Base-by-base conservation (phyloP, 2,888 invertebrate genomes). In the Scaeva pyrastri region DNA sequence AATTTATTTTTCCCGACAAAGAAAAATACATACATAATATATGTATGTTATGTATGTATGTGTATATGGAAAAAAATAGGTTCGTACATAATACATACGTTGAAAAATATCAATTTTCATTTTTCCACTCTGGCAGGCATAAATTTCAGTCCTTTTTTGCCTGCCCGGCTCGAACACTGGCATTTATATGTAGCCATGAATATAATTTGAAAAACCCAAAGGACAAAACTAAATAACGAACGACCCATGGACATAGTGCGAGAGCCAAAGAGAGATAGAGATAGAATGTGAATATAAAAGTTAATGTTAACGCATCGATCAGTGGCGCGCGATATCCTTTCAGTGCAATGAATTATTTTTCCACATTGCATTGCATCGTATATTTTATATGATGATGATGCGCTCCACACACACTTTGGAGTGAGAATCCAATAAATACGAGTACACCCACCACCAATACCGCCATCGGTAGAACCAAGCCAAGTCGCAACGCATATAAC, bases 71-170 rank as follows among this genome's bases (percentile, higher is more conserved):
- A 12, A 70, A 74, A 60, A n/a, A 48, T 39, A 50, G 23, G 6
- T 12, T 0, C 4, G 2, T 36, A 39, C 0, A 4, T n/a, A 7
- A 6, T 2, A n/a, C 2, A 4, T 56, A 56, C 4, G 43, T 43
- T 68, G 68, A n/a, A 85, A 76, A 81, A 86, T 86, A 81, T 77
- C 85, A 86, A 86, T 86, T 81, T 86, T 81, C 81, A 73, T 86
- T 73, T 77, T 86, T 86, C 81, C 85, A 86, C 85, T 81, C 85
- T 11, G 76, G 36, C 76, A 70, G 85, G 85, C 76, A 85, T 76
- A 56, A 68, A 79, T 64, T 80, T 76, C 76, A 62, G 58, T 66
- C 70, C 71, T 70, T 60, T 72, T 72, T 74, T 64, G 26, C 39
- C 60, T 11, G 6, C 16, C 16, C 50, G 58, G 14, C 19, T 21